These are phyloP conservation scores for Neuroscelio doddi DNA, from an alignment of 2,888 invertebrate genomes.

Conservation along the genomic window DNA sequence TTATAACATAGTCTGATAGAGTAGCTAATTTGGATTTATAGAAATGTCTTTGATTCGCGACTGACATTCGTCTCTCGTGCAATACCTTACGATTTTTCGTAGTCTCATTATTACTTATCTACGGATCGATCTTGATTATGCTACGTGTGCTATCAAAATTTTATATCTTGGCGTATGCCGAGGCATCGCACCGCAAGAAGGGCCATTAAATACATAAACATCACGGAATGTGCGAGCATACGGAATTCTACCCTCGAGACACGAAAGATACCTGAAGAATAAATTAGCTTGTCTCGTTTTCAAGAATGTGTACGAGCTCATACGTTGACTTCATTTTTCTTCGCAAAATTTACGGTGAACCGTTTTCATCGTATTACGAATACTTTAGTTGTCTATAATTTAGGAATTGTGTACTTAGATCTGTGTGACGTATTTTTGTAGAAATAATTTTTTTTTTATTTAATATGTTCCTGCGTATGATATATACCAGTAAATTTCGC, in stretches of 20 bases:
- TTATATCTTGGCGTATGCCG: constrained; percentile 42
- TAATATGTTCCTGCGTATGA: too few relatives aligned
- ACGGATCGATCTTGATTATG: constrained; percentile 45
- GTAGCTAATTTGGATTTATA: too few relatives aligned
- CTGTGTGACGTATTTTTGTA: too few relatives aligned
- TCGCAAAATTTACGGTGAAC: not conserved
- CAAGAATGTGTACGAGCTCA: constrained; percentile 31
- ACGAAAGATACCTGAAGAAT: constrained; percentile 40
- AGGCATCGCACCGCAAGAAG: constrained; percentile 25
- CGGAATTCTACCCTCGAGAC: constrained; percentile 33
- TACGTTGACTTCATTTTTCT: not conserved
- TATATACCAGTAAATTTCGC: too few relatives aligned
- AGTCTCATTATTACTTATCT: constrained; percentile 38
- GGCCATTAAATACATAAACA: constrained; percentile 39
- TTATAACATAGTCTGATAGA: too few relatives aligned
- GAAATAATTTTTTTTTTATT: too few relatives aligned
- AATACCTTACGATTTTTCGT: constrained; percentile 30
- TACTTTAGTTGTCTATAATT: too few relatives aligned
- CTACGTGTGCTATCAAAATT: constrained; percentile 44
- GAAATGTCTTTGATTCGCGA: constrained; percentile 2
- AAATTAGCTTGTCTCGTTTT: constrained; percentile 44
- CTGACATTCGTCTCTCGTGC: constrained; percentile 31
- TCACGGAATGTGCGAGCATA: constrained; percentile 24
- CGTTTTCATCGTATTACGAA: too few relatives aligned
- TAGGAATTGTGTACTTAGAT: too few relatives aligned